These are phyloP conservation scores for Paraplagusia blochii DNA, from an alignment of 2,113 vertebrate genomes.

Conservation along the genomic window DNA sequence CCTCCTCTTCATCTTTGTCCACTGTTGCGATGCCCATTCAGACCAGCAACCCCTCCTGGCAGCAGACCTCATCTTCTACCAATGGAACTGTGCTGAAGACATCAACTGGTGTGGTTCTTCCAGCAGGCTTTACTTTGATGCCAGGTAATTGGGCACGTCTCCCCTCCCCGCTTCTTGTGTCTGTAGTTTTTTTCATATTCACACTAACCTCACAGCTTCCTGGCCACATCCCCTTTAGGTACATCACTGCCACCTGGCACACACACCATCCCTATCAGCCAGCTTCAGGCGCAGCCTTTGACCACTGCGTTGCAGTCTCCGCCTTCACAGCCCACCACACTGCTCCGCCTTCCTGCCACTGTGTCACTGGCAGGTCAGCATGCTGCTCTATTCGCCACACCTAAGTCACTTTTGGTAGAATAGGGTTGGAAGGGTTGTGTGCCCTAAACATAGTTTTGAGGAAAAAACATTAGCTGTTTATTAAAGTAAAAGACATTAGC, in stretches of 20 bases:
- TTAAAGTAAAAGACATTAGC: too few species aligned
- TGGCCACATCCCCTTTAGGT: constrained; percentile 55
- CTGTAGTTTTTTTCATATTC: background rate
- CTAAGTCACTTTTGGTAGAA: background rate
- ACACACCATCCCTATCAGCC: constrained; percentile 75
- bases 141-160: constrained; percentile 73
- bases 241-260: constrained; percentile 68
- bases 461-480: too few species aligned
- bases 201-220: constrained; percentile 2
- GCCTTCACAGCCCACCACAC: constrained; percentile 64
- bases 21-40: constrained; percentile 41
- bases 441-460: too few species aligned
- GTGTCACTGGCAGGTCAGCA: constrained; percentile 75
- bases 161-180: background rate
- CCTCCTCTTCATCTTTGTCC: constrained; percentile 74
- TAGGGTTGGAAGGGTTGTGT: too few species aligned
- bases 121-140: constrained; percentile 90
- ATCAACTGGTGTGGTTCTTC: constrained; percentile 85
- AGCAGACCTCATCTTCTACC: constrained; percentile 82
- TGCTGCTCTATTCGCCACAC: background rate
- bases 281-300: constrained; percentile 69
- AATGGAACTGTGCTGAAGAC: constrained; percentile 91
- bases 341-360: constrained; percentile 71
- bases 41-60: constrained; percentile 85
- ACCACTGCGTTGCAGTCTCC: constrained; percentile 55